Conservation (phyloP, 2,797 vertebrate genomes). For the Molossus molossus region DNA sequence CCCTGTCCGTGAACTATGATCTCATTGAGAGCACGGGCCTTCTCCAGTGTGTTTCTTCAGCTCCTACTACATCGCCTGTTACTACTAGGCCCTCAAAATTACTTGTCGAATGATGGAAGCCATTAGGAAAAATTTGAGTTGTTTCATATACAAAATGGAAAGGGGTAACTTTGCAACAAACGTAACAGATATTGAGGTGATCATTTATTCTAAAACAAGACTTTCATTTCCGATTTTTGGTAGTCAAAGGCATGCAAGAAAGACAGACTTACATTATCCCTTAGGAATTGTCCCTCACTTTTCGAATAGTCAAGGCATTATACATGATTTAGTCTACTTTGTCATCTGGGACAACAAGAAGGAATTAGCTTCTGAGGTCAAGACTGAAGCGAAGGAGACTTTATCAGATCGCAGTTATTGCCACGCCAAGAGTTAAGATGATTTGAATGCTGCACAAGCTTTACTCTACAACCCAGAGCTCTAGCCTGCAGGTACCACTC, state of each 20-base stretch:
- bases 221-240: slow-evolving; percentile 54
- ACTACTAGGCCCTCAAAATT: background rate
- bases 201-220: slow-evolving; percentile 13
- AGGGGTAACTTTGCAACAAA: background rate
- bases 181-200: slow-evolving; percentile 7
- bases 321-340: background rate
- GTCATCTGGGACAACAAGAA: slow-evolving; percentile 65
- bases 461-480: slow-evolving; percentile 40
- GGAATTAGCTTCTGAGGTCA: slow-evolving; percentile 75
- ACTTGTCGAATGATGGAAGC: slow-evolving; percentile 3
- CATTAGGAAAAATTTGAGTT: slow-evolving; percentile 10
- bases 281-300: background rate
- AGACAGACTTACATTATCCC: background rate
- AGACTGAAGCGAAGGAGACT: slow-evolving; percentile 67
- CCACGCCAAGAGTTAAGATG: slow-evolving; percentile 60
- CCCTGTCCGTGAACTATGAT: background rate
- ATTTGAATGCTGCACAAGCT: slow-evolving; percentile 74
- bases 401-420: slow-evolving; percentile 60
- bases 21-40: background rate
- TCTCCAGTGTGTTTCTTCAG: background rate
- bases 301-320: slow-evolving; percentile 59
- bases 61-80: background rate
- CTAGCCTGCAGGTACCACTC: background rate
- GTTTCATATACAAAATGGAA: slow-evolving; percentile 52
- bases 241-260: slow-evolving; percentile 3